phyloP scores from a whole-genome alignment of 2,113 vertebrate genomes.

The Chionodraco myersi region DNA sequence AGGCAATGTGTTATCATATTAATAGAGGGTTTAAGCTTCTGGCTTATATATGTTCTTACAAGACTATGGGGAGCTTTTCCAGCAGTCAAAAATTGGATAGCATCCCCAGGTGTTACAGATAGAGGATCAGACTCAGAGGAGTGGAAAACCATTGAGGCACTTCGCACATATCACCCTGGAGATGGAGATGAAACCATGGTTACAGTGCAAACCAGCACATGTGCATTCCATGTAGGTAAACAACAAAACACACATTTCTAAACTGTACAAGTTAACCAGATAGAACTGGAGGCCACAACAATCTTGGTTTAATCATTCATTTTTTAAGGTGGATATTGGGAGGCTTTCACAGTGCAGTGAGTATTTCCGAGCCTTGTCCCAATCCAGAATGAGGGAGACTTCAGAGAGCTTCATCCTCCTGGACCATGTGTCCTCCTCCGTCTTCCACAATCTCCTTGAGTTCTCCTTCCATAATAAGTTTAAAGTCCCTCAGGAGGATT shows the following conservation, averaged over 20 bases:
- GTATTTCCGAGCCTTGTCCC: constrained; percentile 83
- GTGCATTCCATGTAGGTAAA: constrained; percentile 79
- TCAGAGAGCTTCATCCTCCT: constrained; percentile 73
- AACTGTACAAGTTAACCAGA: neutral
- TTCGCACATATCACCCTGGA: constrained; percentile 68
- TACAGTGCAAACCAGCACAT: constrained; percentile 79
- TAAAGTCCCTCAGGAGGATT: constrained; percentile 60
- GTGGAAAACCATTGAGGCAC: constrained; percentile 72
- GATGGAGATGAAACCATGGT: constrained; percentile 61
- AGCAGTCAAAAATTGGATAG: neutral
- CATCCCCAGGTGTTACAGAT: constrained; percentile 5
- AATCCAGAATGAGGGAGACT: constrained; percentile 83
- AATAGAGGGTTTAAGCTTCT: constrained; percentile 47
- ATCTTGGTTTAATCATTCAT: constrained; percentile 1
- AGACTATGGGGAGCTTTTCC: constrained; percentile 53
- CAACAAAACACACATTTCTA: neutral
- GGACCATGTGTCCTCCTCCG: constrained; percentile 74
- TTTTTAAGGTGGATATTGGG: constrained; percentile 76
- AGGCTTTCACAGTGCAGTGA: constrained; percentile 78
- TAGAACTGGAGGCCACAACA: neutral
- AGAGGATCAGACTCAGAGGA: constrained; percentile 36
- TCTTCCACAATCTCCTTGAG: constrained; percentile 81
- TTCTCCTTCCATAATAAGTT: constrained; percentile 77
- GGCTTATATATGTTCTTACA: constrained; percentile 46
- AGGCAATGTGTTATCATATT: constrained; percentile 15